Evolutionary conservation across 2,113 vertebrate species (phyloP).

Genomic region (Gopherus flavomarginatus): DNA sequence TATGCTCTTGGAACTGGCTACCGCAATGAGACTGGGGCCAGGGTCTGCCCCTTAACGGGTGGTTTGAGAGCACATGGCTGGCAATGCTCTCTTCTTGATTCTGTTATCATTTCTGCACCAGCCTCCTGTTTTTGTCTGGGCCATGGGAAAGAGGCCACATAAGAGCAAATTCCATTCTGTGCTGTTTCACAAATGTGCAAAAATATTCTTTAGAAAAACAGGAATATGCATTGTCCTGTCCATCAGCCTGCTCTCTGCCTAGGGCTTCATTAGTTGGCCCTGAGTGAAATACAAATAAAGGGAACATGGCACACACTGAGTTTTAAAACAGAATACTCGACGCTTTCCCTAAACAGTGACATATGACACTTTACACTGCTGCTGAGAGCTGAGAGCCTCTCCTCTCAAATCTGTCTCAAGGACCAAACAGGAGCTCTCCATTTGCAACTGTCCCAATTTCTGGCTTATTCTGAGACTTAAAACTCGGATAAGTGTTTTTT

Average conservation of each 20-base stretch:
- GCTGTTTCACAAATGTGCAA: background rate
- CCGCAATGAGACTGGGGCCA: background rate
- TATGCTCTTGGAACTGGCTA: background rate
- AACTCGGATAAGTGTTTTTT: background rate
- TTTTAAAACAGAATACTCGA: background rate
- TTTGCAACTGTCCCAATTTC: background rate
- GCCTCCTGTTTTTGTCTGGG: background rate
- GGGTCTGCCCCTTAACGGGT: background rate
- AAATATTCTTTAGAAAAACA: background rate
- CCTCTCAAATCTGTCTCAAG: background rate
- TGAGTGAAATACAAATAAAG: background rate
- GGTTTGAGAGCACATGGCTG: background rate
- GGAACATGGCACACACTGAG: background rate
- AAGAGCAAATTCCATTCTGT: background rate
- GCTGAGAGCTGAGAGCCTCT: background rate
- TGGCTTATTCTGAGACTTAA: background rate
- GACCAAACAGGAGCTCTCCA: background rate
- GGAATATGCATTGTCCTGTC: background rate
- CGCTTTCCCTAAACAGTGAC: background rate
- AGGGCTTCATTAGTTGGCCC: background rate
- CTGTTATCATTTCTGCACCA: background rate
- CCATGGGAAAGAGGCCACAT: background rate
- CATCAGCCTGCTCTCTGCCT: background rate
- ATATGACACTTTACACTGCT: background rate
- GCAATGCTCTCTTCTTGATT: background rate